Conservation (phyloP, 2,888 invertebrate species). For the Apeira syringaria region DNA sequence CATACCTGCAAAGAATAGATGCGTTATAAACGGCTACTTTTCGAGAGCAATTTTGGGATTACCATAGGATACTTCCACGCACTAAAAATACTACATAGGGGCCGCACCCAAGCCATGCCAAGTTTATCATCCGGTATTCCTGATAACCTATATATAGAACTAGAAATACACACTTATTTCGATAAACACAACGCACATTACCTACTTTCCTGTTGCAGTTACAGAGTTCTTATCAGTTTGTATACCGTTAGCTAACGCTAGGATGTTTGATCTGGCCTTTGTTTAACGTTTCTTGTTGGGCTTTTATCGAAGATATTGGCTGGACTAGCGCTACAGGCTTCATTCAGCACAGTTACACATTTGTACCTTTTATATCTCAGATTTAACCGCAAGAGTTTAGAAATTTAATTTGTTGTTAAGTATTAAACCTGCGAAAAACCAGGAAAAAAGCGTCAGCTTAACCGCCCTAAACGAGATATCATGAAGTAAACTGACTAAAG, state of each 20-base stretch:
- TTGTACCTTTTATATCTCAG: too few relatives aligned
- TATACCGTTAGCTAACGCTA: constrained; percentile 11
- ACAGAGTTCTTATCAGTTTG: constrained; percentile 17
- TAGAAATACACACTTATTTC: constrained; percentile 65
- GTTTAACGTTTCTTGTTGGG: constrained; percentile 2
- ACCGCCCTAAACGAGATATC: too few relatives aligned
- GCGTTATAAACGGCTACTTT: constrained; percentile 24
- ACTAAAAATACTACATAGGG: constrained; percentile 38
- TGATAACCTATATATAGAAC: constrained; percentile 79
- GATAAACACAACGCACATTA: constrained; percentile 60
- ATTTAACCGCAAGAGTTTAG: too few relatives aligned
- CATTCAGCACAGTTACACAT: too few relatives aligned
- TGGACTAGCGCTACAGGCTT: too few relatives aligned
- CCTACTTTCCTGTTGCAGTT: constrained; percentile 58
- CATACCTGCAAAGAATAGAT: constrained; percentile 88
- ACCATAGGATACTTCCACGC: constrained; percentile 36
- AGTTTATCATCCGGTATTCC: constrained; percentile 75
- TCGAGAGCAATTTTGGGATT: constrained; percentile 4
- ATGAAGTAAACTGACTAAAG: not conserved
- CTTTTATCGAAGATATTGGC: not conserved
- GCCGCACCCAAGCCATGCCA: constrained; percentile 51
- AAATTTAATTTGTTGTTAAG: too few relatives aligned
- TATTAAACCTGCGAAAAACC: not conserved
- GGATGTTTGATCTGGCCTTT: constrained; percentile 19
- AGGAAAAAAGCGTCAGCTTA: constrained; percentile 20